phyloP scores from a whole-genome alignment of 35 echinoderm and acorn worm genomes.

The Apostichopus parvimensis region DNA sequence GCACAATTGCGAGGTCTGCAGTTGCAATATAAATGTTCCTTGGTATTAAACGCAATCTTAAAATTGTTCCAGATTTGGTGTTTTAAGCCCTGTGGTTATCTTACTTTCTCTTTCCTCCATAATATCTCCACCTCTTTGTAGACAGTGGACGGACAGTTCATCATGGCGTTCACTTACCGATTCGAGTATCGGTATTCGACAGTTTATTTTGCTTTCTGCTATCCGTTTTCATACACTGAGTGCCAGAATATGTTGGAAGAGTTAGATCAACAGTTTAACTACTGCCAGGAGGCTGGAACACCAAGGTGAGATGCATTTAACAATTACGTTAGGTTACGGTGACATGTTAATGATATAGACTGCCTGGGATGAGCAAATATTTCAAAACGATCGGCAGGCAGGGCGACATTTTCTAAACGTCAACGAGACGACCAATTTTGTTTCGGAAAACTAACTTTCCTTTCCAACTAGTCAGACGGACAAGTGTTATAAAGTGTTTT shows the following conservation, averaged over 20 bases:
- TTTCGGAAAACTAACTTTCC: no score
- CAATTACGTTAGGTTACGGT: not conserved
- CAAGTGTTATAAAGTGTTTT: no score
- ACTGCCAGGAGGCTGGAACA: conserved; percentile 34
- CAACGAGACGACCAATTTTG: not conserved
- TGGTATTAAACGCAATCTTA: no score
- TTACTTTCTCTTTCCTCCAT: no score
- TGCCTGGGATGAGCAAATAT: not conserved
- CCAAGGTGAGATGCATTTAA: conserved; percentile 47
- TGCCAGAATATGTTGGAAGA: conserved; percentile 83
- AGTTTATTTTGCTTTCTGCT: conserved; percentile 99
- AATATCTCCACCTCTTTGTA: conserved; percentile 4
- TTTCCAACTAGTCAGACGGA: no score
- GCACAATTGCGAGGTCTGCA: no score
- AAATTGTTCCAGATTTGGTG: no score
- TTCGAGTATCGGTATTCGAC: conserved; percentile 91
- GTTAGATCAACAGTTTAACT: conserved; percentile 65
- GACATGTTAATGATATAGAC: not conserved
- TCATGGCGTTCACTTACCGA: conserved; percentile 89
- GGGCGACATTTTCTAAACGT: not conserved
- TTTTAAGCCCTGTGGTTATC: no score
- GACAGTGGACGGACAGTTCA: conserved; percentile 97
- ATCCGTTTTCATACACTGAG: conserved; percentile 91
- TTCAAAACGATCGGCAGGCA: not conserved
- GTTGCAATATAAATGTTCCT: no score